Evolutionary conservation across 2,888 invertebrate genomes (phyloP), one percentile per base, ranked within the genome.

Genomic region (Drosophila algonquin): DNA sequence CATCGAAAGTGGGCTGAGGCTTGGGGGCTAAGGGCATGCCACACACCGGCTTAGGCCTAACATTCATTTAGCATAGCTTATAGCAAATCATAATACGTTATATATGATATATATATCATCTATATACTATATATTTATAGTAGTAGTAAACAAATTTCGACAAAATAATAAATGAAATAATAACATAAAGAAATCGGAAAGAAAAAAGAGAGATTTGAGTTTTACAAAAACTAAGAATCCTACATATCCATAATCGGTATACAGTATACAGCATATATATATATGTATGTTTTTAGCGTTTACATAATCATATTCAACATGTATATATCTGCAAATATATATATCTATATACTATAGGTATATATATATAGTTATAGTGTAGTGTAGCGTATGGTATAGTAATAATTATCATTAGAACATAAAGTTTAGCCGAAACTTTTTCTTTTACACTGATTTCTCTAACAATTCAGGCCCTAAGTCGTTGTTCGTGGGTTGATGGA

Each of bases 41-140:
- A 32, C 32, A 32, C 32, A 32, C 32, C 10, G 4, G 40, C 80
- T 75, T 77, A 72, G 40, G 57, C 58, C 30, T 75, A 58, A 54
- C 75, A 59, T 65, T 71, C 70, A 53, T 79, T 55, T 73, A 83
- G 85, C 69, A 80, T 81, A 83, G 83, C 83, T 83, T 83, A 83
- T 77, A 83, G 87, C 87, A 81, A 79, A 87, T 87, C 80, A 84
- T 83, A 87, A 83, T 83, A 84, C 85, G 76, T 83, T 84, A 76
- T 76, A 87, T 70, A 18, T 12, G 12, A n/a, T 18, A 32, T 32
- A 14, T 56, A 24, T 51, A 32, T 18, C 21, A 30, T 21, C 2
- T 45, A 50, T 35, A 16, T 35, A 57, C 1, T 21, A 18, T 21
- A 40, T 56, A 51, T 55, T 45, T 65, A 53, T 60, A 47, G 54